A percentile compares a stretch with the other conserved stretches of the same genome.
Evolutionary conservation across 2,888 invertebrate genomes (phyloP).

Genomic region (Patella pellucida): DNA sequence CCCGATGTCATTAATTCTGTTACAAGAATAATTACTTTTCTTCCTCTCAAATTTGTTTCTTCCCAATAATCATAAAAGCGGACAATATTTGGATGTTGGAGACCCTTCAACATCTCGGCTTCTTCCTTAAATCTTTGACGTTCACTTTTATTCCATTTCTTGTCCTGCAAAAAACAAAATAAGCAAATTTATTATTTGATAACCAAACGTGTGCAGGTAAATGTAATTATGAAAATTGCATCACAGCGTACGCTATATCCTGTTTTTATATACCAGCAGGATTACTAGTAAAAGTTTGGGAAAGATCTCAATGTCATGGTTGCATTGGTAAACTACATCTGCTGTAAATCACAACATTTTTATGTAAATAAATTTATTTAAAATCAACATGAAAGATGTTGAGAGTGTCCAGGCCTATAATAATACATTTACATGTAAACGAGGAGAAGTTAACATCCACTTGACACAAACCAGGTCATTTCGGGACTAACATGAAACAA

Average conservation of each 20-base stretch:
- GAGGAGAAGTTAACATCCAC: too few species aligned
- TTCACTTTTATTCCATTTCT: conserved; percentile 95
- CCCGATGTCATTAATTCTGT: conserved; percentile 99
- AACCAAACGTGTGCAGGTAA: neutral
- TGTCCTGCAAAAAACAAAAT: conserved; percentile 74
- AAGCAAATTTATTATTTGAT: neutral
- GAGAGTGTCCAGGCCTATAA: too few species aligned
- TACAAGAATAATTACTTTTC: conserved; percentile 97
- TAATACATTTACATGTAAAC: too few species aligned
- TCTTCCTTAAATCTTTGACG: conserved; percentile 79
- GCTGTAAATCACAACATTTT: too few species aligned
- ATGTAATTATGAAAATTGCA: neutral
- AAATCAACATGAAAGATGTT: too few species aligned
- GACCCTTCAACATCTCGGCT: conserved; percentile 98
- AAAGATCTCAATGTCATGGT: too few species aligned
- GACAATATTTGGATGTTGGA: conserved; percentile 82
- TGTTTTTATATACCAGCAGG: too few species aligned
- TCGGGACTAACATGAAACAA: too few species aligned
- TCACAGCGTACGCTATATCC: too few species aligned
- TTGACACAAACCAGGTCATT: too few species aligned
- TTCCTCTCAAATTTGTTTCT: conserved; percentile 86
- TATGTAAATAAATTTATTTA: too few species aligned
- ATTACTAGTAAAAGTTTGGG: too few species aligned
- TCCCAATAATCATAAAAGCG: conserved; percentile 97
- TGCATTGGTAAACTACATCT: neutral